These are phyloP conservation scores for Agonopterix heracliana DNA, from an alignment of 2,888 invertebrate species.

Conservation along the genomic window DNA sequence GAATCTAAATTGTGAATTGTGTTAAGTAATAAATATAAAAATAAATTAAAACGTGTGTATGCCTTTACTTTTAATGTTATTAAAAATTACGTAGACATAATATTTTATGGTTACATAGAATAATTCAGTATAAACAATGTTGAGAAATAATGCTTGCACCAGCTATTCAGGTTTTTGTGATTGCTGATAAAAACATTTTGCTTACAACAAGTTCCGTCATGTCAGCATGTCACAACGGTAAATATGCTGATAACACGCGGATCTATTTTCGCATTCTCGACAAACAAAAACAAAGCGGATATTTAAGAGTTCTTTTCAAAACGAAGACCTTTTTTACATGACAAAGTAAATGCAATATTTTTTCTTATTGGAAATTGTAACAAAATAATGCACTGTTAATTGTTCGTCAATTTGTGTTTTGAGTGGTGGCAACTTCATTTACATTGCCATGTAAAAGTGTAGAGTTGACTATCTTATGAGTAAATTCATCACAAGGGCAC, in stretches of 20 bases:
- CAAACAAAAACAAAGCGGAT: slow-evolving; percentile 52
- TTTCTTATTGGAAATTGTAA: not conserved
- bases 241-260: slow-evolving; percentile 36
- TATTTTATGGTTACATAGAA: slow-evolving; percentile 73
- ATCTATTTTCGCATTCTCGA: slow-evolving; percentile 41
- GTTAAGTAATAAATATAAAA: not conserved
- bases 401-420: slow-evolving; percentile 20
- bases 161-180: slow-evolving; percentile 45
- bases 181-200: slow-evolving; percentile 52
- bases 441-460: slow-evolving; percentile 54
- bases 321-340: slow-evolving; percentile 44
- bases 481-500: slow-evolving; percentile 68
- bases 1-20: not conserved
- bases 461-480: slow-evolving; percentile 39
- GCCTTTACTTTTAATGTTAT: slow-evolving; percentile 63
- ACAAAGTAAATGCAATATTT: slow-evolving; percentile 38
- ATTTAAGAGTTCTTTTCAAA: slow-evolving; percentile 40
- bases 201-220: slow-evolving; percentile 34
- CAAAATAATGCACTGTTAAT: slow-evolving; percentile 3
- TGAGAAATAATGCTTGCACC: slow-evolving; percentile 58
- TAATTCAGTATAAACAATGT: slow-evolving; percentile 71
- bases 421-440: slow-evolving; percentile 26
- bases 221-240: slow-evolving; percentile 39
- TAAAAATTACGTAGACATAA: slow-evolving; percentile 73
- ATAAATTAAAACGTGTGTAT: slow-evolving; percentile 12